Percentiles rank a stretch among this genome's conserved stretches.
Conservation (phyloP, 92 coral and sea anemone species). For the Metridium senile region DNA sequence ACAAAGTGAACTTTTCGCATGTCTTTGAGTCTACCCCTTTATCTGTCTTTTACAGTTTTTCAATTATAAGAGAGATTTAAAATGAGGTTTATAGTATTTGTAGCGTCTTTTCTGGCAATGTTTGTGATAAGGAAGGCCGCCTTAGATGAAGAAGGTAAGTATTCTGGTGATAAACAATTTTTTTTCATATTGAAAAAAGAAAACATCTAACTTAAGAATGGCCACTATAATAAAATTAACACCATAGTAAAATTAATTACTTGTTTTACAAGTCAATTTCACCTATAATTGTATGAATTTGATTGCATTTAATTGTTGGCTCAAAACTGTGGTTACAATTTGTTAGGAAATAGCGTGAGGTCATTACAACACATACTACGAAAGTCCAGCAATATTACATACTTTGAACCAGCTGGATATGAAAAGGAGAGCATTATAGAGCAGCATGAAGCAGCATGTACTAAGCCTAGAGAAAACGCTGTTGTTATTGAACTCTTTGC, state of each 20-base stretch:
- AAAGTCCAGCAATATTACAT: slow-evolving; percentile 23
- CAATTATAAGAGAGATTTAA: background rate
- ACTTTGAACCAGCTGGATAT: slow-evolving; percentile 60
- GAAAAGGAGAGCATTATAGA: slow-evolving; percentile 32
- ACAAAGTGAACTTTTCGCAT: too few species aligned
- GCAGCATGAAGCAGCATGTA: slow-evolving; percentile 52
- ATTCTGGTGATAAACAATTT: background rate
- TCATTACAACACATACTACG: slow-evolving; percentile 6
- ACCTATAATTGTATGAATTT: background rate
- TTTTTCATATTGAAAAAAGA: too few species aligned
- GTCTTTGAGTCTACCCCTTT: background rate
- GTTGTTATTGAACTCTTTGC: slow-evolving; percentile 57
- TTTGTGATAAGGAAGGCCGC: background rate
- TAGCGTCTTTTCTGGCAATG: background rate
- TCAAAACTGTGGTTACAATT: background rate
- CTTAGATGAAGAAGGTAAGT: slow-evolving; percentile 11
- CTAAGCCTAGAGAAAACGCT: slow-evolving; percentile 5
- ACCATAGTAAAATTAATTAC: background rate
- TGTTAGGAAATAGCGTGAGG: background rate
- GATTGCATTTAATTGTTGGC: background rate
- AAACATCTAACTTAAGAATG: too few species aligned
- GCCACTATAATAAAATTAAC: too few species aligned
- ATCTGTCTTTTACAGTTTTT: background rate
- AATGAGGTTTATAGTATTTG: background rate
- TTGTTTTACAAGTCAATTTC: background rate